Evolutionary conservation across 2,797 vertebrate species (phyloP).

Genomic region (Argyrosomus regius): DNA sequence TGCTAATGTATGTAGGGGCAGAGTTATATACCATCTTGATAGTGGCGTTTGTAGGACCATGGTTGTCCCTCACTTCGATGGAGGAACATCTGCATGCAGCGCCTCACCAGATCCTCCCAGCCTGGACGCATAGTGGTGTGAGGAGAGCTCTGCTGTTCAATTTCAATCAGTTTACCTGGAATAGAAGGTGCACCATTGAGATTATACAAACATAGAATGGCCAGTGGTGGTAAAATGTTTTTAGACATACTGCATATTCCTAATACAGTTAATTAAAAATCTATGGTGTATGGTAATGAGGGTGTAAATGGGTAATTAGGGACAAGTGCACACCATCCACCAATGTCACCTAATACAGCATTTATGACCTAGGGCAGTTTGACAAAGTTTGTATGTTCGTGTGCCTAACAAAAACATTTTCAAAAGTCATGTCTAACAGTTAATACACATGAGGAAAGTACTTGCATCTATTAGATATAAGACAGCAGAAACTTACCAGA

Average conservation of each 20-base stretch:
- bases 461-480: background rate
- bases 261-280: background rate
- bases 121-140: constrained; percentile 97
- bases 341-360: background rate
- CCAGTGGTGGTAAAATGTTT: background rate
- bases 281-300: background rate
- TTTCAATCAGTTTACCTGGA: constrained; percentile 96
- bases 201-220: background rate
- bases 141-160: constrained; percentile 92
- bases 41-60: constrained; percentile 96
- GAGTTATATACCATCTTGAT: constrained; percentile 91
- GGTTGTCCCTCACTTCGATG: constrained; percentile 94
- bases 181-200: constrained; percentile 5
- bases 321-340: background rate
- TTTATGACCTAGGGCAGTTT: background rate
- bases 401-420: background rate
- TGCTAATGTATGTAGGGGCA: background rate
- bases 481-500: constrained; percentile 87
- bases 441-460: background rate
- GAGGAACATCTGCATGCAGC: constrained; percentile 98
- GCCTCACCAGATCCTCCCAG: constrained; percentile 95
- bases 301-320: background rate
- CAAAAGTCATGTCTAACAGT: background rate
- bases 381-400: background rate
- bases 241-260: background rate